Base-by-base conservation (phyloP, 2,888 invertebrate genomes). In the Netelia melanura region DNA sequence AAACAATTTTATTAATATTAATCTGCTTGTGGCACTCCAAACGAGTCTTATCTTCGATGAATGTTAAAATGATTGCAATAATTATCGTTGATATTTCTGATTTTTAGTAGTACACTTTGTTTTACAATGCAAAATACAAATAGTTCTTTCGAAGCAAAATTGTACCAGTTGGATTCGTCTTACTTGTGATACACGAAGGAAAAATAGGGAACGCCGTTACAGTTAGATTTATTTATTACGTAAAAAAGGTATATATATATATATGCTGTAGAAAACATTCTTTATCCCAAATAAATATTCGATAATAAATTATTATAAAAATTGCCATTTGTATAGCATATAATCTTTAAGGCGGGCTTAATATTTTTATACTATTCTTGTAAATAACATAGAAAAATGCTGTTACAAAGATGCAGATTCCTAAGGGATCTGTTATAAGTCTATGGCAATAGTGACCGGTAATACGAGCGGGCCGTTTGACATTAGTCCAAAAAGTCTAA, bases 281-380 rank as follows among this genome's bases (percentile, higher is more conserved):
- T 75, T 82, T 75, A 78, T 82, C 75, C 78, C 75, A 79, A 81
- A 83, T 80, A 84, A 83, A 83, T 84, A 81, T 81, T 48, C 44
- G 78, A 68, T 56, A 65, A 82, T 75, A 77, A 81, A 81, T 84
- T 74, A 68, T 38, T 67, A 56, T 25, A 78, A 78, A 81, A 65
- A 70, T 44, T 23, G 30, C 52, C 74, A 23, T 67, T 56, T 43
- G 6, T 67, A n/a, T 72, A 74, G 62, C 9, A 52, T 23, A 56
- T 8, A 38, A 43, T 48, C 23, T 30, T n/a, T 48, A 14, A 25
- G 25, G 58, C 58, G 43, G 43, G 54, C 75, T 48, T 62, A 61
- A 43, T 56, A 65, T 64, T 58, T 71, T 62, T 64, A 71, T 11
- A 64, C 9, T 0, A 43, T 0, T 67, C 23, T 84, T 77, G 75